Percentiles rank a stretch among this genome's conserved stretches.
Conservation (phyloP, 2,113 vertebrate species). For the Corythornis madagascariensis region DNA sequence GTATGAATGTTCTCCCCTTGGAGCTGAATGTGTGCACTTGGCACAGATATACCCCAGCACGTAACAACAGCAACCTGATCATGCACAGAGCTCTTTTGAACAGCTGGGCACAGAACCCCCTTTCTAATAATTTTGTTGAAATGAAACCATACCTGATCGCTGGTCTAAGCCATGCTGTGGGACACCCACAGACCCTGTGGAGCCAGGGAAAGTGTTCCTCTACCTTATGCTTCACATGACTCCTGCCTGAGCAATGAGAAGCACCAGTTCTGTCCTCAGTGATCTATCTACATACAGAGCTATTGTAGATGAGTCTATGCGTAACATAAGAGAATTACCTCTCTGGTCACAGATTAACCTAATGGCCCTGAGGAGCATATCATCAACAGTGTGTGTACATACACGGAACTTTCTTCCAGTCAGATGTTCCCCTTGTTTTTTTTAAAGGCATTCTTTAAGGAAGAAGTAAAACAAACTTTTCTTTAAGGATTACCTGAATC, state of each 20-base stretch:
- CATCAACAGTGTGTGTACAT: neutral
- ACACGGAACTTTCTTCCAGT: neutral
- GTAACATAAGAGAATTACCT: neutral
- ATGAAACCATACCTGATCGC: neutral
- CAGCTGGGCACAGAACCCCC: neutral
- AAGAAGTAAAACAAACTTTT: neutral
- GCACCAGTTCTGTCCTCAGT: neutral
- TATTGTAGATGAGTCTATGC: neutral
- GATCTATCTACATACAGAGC: too few relatives aligned
- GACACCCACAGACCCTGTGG: neutral
- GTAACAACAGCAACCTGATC: neutral
- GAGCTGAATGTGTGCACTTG: rapidly evolving
- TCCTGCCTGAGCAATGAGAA: neutral
- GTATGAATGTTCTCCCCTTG: neutral
- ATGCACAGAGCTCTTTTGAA: neutral
- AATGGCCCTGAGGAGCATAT: neutral
- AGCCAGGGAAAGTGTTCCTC: neutral
- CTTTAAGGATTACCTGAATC: constrained; percentile 32
- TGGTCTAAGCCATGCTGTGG: neutral
- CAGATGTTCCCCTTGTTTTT: neutral
- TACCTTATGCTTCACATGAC: neutral
- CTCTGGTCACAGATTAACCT: neutral
- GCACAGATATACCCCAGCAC: neutral
- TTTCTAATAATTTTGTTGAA: neutral
- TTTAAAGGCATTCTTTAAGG: neutral